A percentile compares a stretch with the other conserved stretches of the same genome.
Conservation (phyloP, 2,888 invertebrate species). For the Hirtodrosophila trivittata region DNA sequence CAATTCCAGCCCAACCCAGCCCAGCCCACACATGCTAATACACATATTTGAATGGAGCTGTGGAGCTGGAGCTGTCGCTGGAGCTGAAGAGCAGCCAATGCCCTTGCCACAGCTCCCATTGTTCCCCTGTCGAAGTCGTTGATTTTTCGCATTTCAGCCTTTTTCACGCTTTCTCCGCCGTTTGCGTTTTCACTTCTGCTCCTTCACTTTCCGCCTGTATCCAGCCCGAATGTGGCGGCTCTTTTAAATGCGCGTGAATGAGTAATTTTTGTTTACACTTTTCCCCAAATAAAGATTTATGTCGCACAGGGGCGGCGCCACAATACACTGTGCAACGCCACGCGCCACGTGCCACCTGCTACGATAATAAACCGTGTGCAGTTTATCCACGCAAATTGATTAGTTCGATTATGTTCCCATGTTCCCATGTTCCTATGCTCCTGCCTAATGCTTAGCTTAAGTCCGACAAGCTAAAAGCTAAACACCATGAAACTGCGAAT, state of each 20-base stretch:
- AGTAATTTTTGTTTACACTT: constrained; percentile 78
- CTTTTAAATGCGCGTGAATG: constrained; percentile 67
- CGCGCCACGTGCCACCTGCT: constrained; percentile 62
- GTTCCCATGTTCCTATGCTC: constrained; percentile 8
- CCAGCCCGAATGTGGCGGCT: constrained; percentile 8
- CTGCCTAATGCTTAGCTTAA: constrained; percentile 23
- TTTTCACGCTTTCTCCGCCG: constrained; percentile 52
- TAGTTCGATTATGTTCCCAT: constrained; percentile 64
- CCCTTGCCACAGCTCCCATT: constrained; percentile 31
- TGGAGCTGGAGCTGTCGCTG: constrained; percentile 8
- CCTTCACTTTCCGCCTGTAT: constrained; percentile 37
- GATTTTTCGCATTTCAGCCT: constrained; percentile 75
- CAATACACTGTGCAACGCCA: constrained; percentile 31
- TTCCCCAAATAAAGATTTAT: constrained; percentile 76
- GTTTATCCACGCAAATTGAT: constrained; percentile 75
- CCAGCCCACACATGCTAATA: constrained; percentile 52
- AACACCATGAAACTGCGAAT: constrained; percentile 16
- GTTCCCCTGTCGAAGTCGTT: constrained; percentile 63
- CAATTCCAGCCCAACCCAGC: neutral
- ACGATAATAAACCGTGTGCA: constrained; percentile 69
- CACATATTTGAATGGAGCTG: constrained; percentile 27
- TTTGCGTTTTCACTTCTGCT: constrained; percentile 32
- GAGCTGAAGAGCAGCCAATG: constrained; percentile 14
- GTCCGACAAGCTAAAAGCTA: constrained; percentile 11
- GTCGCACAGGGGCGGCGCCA: constrained; percentile 44